These are phyloP conservation scores for Piaya cayana DNA, from an alignment of 2,113 vertebrate species.

Conservation along the genomic window DNA sequence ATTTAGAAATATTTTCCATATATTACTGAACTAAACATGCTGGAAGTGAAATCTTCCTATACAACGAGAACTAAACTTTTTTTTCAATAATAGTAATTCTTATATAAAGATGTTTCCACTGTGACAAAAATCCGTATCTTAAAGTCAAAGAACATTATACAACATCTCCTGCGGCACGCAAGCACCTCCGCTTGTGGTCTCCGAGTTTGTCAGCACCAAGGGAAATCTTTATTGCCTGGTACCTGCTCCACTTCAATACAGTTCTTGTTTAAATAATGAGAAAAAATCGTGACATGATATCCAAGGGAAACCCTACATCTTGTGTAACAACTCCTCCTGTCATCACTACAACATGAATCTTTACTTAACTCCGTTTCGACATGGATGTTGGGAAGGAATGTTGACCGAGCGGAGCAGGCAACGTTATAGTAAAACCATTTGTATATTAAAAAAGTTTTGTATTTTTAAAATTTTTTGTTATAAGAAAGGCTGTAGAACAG, in stretches of 20 bases:
- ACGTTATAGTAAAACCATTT: background rate
- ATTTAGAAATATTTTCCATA: background rate
- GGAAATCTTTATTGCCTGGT: slow-evolving; percentile 66
- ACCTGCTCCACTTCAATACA: slow-evolving; percentile 61
- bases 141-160: slow-evolving; percentile 12
- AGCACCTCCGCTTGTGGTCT: slow-evolving; percentile 41
- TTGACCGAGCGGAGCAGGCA: background rate
- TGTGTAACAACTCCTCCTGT: slow-evolving; percentile 68
- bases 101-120: slow-evolving; percentile 52
- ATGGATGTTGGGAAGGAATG: background rate
- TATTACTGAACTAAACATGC: background rate
- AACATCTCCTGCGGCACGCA: slow-evolving; percentile 48
- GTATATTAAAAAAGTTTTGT: background rate
- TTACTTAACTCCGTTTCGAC: slow-evolving; percentile 41
- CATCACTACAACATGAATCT: slow-evolving; percentile 69
- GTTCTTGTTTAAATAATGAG: slow-evolving; percentile 70
- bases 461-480: too few species aligned
- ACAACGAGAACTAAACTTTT: background rate
- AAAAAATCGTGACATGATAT: slow-evolving; percentile 69
- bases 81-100: background rate
- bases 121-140: slow-evolving; percentile 15
- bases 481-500: background rate
- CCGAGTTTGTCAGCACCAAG: slow-evolving; percentile 56
- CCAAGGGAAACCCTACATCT: slow-evolving; percentile 67
- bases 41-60: background rate